Evolutionary conservation across 2,888 invertebrate genomes (phyloP).

Genomic region (Alcis repandata): DNA sequence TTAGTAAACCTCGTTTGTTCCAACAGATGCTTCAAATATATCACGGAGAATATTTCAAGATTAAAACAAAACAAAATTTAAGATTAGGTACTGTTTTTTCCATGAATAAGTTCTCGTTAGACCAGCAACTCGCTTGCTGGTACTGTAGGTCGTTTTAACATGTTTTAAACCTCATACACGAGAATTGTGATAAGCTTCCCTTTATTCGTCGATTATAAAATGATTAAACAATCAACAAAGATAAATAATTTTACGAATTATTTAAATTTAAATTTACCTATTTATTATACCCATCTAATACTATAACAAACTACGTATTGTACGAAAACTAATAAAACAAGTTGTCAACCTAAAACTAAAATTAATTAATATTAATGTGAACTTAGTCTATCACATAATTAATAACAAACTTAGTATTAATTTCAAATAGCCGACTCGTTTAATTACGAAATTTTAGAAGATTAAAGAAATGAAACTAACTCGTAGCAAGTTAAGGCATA

Average conservation of each 20-base stretch:
- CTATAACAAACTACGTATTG: too few species aligned
- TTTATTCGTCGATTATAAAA: too few species aligned
- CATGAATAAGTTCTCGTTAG: too few species aligned
- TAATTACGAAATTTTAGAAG: conserved; percentile 17
- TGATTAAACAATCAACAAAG: too few species aligned
- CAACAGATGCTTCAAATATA: conserved; percentile 71
- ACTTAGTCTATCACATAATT: conserved; percentile 2
- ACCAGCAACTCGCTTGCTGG: too few species aligned
- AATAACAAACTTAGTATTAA: conserved; percentile 17
- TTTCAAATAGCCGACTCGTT: conserved; percentile 10
- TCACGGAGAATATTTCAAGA: conserved; percentile 50
- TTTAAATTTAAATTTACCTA: too few species aligned
- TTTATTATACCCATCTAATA: too few species aligned
- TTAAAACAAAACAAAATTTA: conserved; percentile 46
- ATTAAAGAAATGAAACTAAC: conserved; percentile 35
- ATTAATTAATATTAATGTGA: neutral
- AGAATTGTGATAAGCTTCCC: too few species aligned
- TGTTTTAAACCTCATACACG: too few species aligned
- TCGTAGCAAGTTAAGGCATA: conserved; percentile 29
- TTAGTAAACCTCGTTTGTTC: conserved; percentile 69
- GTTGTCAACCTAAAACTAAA: neutral
- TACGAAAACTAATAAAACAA: conserved; percentile 1
- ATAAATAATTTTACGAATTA: too few species aligned
- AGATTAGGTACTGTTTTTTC: too few species aligned
- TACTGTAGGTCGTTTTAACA: too few species aligned